Conservation (phyloP, 37 sponge, comb jelly and placozoan genomes). For the Cliona cf. orientalis region DNA sequence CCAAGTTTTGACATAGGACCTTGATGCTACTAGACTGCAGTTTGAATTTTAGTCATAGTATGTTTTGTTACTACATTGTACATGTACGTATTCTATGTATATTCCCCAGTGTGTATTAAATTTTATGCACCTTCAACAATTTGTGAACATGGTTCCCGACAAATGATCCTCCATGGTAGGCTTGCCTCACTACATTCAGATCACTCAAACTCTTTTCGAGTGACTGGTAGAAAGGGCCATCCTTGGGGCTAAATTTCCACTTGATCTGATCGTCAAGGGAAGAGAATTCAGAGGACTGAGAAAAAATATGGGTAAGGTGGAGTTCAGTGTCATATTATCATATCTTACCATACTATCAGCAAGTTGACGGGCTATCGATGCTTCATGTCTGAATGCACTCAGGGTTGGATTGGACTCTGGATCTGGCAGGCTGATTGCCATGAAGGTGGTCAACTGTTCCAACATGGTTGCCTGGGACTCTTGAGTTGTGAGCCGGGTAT, state of each 20-base stretch:
- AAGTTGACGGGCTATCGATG: no score
- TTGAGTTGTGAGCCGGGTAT: constrained; percentile 13
- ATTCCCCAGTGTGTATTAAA: no score
- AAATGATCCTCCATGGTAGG: constrained; percentile 50
- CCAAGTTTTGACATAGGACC: neutral
- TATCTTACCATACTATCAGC: no score
- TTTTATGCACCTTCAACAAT: constrained; percentile 40
- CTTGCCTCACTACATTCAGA: constrained; percentile 27
- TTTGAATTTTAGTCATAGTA: no score
- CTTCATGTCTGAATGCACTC: neutral
- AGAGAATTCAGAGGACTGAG: no score
- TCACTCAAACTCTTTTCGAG: constrained; percentile 4
- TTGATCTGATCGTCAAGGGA: no score
- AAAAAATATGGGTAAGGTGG: neutral
- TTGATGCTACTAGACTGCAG: neutral
- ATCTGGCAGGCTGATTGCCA: neutral
- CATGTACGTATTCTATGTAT: no score
- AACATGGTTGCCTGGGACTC: neutral
- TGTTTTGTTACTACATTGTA: no score
- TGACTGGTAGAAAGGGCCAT: constrained; percentile 16
- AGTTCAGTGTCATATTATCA: no score
- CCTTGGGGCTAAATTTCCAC: no score
- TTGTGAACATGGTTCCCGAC: constrained; percentile 61
- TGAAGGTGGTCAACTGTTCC: constrained; percentile 1
- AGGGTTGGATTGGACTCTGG: neutral